Evolutionary conservation across 2,797 vertebrate genomes (phyloP).

Genomic region (Amblyraja radiata): DNA sequence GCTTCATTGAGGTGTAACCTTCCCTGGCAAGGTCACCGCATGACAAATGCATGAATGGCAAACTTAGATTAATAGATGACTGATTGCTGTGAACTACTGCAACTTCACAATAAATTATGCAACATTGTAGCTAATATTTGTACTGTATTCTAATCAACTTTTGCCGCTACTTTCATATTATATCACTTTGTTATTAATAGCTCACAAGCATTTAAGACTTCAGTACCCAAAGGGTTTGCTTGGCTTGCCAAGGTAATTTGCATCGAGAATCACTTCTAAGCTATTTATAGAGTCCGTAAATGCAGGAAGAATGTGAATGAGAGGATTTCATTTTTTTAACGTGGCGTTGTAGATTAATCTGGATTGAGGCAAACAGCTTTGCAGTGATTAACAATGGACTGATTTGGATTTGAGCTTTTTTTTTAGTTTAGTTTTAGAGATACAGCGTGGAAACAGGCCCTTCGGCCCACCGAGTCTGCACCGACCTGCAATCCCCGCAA

Average conservation of each 20-base stretch:
- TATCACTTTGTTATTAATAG: not conserved
- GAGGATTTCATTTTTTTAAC: not conserved
- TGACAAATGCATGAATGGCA: not conserved
- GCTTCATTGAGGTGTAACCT: not conserved
- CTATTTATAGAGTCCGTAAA: constrained; percentile 28
- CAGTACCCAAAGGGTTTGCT: constrained; percentile 28
- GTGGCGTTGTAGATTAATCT: not conserved
- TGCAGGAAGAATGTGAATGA: constrained; percentile 34
- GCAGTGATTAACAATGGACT: not conserved
- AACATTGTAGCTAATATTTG: not conserved
- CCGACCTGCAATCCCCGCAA: too few species aligned
- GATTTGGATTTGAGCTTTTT: not conserved
- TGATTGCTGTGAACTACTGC: not conserved
- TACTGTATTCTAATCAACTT: not conserved
- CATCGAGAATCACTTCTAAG: constrained; percentile 13
- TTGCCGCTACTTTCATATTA: not conserved
- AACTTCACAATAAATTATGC: not conserved
- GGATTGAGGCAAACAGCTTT: not conserved
- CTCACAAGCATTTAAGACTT: constrained; percentile 5
- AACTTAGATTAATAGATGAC: not conserved
- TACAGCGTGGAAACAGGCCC: too few species aligned
- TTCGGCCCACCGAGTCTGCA: too few species aligned
- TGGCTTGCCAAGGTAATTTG: constrained; percentile 14
- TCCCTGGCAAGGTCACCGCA: not conserved
- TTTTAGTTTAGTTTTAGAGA: too few species aligned